phyloP scores from a whole-genome alignment of 2,113 vertebrate species.

The Clupea harengus region DNA sequence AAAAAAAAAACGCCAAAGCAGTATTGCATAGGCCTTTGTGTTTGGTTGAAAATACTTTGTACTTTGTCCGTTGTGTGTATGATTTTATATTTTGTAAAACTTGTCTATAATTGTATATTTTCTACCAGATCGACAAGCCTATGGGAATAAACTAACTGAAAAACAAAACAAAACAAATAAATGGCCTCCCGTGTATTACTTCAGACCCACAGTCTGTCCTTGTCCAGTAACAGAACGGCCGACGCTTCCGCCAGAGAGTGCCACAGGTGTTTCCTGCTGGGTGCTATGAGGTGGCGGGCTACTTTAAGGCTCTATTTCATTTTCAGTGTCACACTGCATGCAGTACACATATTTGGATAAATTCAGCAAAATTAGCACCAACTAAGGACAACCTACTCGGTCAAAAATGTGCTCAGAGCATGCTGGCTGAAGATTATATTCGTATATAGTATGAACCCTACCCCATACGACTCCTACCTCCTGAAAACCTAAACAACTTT shows the following conservation, averaged over 20 bases:
- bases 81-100: slow-evolving; percentile 68
- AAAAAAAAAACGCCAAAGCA: slow-evolving; percentile 87
- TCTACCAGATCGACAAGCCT: slow-evolving; percentile 57
- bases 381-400: too few species aligned
- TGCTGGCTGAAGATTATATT: too few species aligned
- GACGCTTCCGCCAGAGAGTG: too few species aligned
- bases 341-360: too few species aligned
- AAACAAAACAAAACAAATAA: slow-evolving; percentile 15
- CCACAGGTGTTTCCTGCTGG: background rate
- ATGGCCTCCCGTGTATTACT: background rate
- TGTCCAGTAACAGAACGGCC: background rate
- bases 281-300: background rate
- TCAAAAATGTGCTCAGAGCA: too few species aligned
- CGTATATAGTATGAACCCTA: too few species aligned
- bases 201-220: background rate
- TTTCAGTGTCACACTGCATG: too few species aligned
- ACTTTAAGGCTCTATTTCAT: too few species aligned
- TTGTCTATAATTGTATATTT: slow-evolving; percentile 66
- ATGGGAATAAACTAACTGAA: slow-evolving; percentile 49
- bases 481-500: too few species aligned
- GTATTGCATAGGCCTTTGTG: slow-evolving; percentile 79
- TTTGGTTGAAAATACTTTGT: slow-evolving; percentile 58
- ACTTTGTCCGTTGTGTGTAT: slow-evolving; percentile 52
- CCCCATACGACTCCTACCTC: too few species aligned
- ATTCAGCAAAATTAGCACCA: too few species aligned